Base-by-base conservation (phyloP, 2,888 invertebrate species). In the Sinopyrophorus schimmeli region DNA sequence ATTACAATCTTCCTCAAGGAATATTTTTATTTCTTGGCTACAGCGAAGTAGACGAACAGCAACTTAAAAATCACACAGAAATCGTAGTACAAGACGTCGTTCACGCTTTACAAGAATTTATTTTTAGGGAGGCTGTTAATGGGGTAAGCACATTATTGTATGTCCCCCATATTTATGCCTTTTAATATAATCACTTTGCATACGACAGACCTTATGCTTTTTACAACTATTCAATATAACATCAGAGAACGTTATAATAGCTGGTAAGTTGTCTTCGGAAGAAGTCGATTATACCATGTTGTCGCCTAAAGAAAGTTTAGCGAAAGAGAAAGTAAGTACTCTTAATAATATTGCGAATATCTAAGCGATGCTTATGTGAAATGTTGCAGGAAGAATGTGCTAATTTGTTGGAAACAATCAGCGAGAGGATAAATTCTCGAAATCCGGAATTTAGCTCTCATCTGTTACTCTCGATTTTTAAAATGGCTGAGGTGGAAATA, bases 401-500 rank as follows among this genome's bases (percentile, higher is more conserved):
- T 44, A 83, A 86, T 61, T 83, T 89, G 55, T 76, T 92, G 55
- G 87, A 89, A 74, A 81, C 85, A 56, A 82, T 92, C 53, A 89
- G 89, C 69, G 83, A 87, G 54, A 85, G 89, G 66, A 91, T 93
- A 69, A 92, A 92, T 76, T 82, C 86, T 32, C 86, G 88, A 65
- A 86, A 90, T 71, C 86, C 88, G 58, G 89, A 91, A 67, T 86
- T 92, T 59, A 87, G 88, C 67, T 90, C 91, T 35, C 91, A 92
- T 72, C 83, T 90, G 51, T 80, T 92, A 21, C 80, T 92, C 47
- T 92, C 92, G 61, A 91, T 92, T 72, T 89, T 92, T 77, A 92
- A 92, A 77, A 89, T 92, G 78, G 92, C 92, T 40, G 92, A 92
- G 77, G 91, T 92, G 40, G 91, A 92, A 74, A 87, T 91, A 38